Evolutionary conservation across 2,797 vertebrate genomes (phyloP), one percentile per base, ranked within the genome.

Genomic region (Poecilia wingei): DNA sequence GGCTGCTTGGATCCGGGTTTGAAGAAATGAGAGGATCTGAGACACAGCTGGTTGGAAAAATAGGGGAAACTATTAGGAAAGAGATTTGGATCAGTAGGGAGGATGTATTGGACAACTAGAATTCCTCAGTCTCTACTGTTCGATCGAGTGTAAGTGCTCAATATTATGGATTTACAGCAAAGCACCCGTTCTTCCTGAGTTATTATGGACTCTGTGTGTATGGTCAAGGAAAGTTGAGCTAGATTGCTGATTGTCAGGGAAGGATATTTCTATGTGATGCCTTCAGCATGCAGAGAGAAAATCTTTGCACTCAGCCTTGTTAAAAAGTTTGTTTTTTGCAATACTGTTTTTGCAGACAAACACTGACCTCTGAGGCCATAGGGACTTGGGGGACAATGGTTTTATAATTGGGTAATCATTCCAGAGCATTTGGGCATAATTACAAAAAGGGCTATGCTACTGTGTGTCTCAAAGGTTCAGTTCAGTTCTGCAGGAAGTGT

Each of bases 31-130:
- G 86, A 84, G 57, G 87, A 89, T 90, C 84, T 83, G 89, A 88
- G 83, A 76, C 79, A 74, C 86, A 89, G 86, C 87, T 93, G 87
- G 89, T 90, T 86, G 84, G 91, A 85, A 91, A 89, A 88, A 90
- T 81, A 81, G 77, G 84, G 78, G 82, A 88, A 89, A 86, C 39
- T 14, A 51, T 61, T 84, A 85, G 79, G 78, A 89, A 82, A 84
- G 77, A 78, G 81, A 82, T 45, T 75, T 74, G 47, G 77, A 82
- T 84, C 79, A 81, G 83, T 75, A 14, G 82, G 72, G 76, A 84
- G 72, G 80, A 80, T 82, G 80, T 75, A 83, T 83, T 43, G 59
- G 79, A 73, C 71, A 78, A 76, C 70, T 79, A 79, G 82, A 90
- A 82, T 61, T 25, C 33, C 72, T 81, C 20, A 66, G 39, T 81